Evolutionary conservation across 1,140 invertebrate genomes (phyloP), one percentile per base, ranked within the genome.

Genomic region (Drosophila tani): DNA sequence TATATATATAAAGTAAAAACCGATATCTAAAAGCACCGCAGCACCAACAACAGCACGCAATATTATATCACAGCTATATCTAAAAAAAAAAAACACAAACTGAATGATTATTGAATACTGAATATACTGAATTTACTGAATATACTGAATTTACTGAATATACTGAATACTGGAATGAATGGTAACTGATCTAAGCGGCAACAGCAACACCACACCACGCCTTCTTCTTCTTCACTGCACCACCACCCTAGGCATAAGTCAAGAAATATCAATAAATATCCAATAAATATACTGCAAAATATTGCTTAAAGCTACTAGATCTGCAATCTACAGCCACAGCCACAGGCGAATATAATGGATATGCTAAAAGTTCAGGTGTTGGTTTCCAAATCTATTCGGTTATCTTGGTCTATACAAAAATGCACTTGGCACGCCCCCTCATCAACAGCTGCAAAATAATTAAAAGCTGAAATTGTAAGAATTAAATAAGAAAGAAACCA

Each of bases 21-120:
- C 67, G 82, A 84, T 81, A 84, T 83, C 77, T 84, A 82, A 55
- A 55, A 88, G 85, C 85, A 90, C 81, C 79, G 86, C 85, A 79
- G 85, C 86, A 90, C 82, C 79, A 90, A 81, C 70, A 85, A 75
- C 78, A 80, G 76, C 78, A 80, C 77, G 76, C 75, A 79, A 79
- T 79, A 79, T 78, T 67, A 79, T 79, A 79, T 78, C 75, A 78
- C 75, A 78, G 75, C 75, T 79, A 79, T 60, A 77, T 78, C 66
- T 77, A 70, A 71, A 43, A 79, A 63, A 63, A 76, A 73, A 35
- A 75, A 55, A 80, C 56, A 74, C 38, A 73, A 56, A 79, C 43
- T 46, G 49, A 55, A 55, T 55, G 50, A 46, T 46, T 35, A 53
- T 17, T 53, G 43, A 45, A 19, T 19, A 27, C 47, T 50, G 40